Evolutionary conservation across 2,888 invertebrate genomes (phyloP).

Genomic region (Apamea sordens): DNA sequence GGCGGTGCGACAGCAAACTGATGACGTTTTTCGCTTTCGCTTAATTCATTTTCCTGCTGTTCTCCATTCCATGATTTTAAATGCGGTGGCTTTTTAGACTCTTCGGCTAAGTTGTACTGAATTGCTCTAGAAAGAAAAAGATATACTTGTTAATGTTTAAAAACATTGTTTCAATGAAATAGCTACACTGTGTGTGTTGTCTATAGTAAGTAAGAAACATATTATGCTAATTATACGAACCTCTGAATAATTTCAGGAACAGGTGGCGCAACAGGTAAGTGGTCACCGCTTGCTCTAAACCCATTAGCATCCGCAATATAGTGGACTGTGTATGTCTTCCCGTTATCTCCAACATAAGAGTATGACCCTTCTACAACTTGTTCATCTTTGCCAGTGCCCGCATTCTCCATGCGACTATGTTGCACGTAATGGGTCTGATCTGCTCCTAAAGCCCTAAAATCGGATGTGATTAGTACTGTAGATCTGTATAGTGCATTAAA

Average conservation of each 20-base stretch:
- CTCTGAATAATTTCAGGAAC: constrained; percentile 93
- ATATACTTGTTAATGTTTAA: not conserved
- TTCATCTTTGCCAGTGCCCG: constrained; percentile 90
- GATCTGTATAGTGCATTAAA: not conserved
- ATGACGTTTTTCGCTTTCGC: constrained; percentile 74
- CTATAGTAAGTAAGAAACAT: not conserved
- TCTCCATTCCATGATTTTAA: constrained; percentile 81
- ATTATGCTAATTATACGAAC: constrained; percentile 68
- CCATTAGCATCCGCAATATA: constrained; percentile 94
- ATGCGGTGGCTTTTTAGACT: constrained; percentile 84
- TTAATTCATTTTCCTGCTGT: constrained; percentile 77
- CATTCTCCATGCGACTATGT: constrained; percentile 90
- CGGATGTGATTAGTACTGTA: constrained; percentile 28
- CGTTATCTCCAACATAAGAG: constrained; percentile 91
- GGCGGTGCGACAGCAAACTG: constrained; percentile 72
- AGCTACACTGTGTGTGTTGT: not conserved
- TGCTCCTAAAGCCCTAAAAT: constrained; percentile 86
- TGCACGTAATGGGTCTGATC: constrained; percentile 90
- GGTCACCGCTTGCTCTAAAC: constrained; percentile 94
- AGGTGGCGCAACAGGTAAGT: constrained; percentile 94
- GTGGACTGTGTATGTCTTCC: constrained; percentile 91
- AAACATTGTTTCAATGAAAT: not conserved
- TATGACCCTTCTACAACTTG: constrained; percentile 91
- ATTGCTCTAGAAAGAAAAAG: constrained; percentile 78
- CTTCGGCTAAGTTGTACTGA: constrained; percentile 88